Conservation (phyloP, 2,113 vertebrate species). For the Lophotis ruficrista region DNA sequence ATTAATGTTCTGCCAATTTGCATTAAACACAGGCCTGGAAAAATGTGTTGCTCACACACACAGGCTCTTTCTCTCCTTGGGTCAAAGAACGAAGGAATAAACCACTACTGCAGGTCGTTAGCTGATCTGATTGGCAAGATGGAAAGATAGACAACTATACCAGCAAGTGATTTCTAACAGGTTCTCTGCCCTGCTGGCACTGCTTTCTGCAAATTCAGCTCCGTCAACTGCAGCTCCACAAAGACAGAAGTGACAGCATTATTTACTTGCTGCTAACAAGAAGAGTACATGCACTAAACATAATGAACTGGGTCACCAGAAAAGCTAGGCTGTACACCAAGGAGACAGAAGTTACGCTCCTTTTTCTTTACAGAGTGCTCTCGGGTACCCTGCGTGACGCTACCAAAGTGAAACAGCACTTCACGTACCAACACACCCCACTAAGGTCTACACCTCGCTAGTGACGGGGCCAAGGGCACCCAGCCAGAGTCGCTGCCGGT, state of each 20-base stretch:
- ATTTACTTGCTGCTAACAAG: background rate
- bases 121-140: background rate
- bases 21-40: background rate
- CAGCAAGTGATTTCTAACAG: background rate
- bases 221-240: background rate
- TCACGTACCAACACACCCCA: background rate
- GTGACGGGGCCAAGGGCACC: background rate
- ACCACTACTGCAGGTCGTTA: background rate
- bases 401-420: background rate
- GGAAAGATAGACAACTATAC: background rate
- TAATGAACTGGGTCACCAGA: background rate
- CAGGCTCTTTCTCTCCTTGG: background rate
- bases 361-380: rapidly evolving
- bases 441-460: rapidly evolving
- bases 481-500: rapidly evolving
- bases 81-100: background rate
- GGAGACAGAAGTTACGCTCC: background rate
- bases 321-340: background rate
- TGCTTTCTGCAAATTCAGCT: background rate
- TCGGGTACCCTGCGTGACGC: background rate
- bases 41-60: background rate
- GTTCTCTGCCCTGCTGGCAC: background rate
- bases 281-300: rapidly evolving
- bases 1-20: background rate
- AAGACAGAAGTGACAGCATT: background rate